These are phyloP conservation scores for Spea multiplicata DNA, from an alignment of 2,113 vertebrate species.

Conservation along the genomic window DNA sequence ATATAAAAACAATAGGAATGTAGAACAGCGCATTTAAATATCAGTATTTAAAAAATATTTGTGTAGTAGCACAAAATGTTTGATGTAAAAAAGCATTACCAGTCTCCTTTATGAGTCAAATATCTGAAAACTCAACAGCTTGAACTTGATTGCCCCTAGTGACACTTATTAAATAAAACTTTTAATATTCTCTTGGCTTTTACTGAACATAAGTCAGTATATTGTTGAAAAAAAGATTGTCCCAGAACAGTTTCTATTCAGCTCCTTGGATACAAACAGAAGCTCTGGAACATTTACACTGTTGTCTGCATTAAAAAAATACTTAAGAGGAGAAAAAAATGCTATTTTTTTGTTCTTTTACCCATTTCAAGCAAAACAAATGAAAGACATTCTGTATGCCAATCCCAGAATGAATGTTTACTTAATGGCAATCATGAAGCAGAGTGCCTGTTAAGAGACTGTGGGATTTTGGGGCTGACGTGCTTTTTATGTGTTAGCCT, in stretches of 20 bases:
- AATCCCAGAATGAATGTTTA: conserved; percentile 51
- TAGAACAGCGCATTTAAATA: too few relatives aligned
- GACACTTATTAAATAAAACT: not conserved
- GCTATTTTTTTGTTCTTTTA: not conserved
- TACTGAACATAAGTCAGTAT: not conserved
- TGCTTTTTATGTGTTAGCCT: conserved; percentile 52
- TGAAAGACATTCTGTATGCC: conserved; percentile 46
- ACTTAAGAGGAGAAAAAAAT: conserved; percentile 31
- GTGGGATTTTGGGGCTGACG: conserved; percentile 52
- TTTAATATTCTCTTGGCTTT: too few relatives aligned
- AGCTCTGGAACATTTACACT: not conserved
- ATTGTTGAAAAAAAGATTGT: not conserved
- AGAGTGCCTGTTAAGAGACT: conserved; percentile 57
- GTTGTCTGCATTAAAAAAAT: not conserved
- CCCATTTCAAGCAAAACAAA: conserved; percentile 52
- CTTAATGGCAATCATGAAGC: conserved; percentile 39
- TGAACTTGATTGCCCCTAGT: not conserved
- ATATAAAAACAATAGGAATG: too few relatives aligned
- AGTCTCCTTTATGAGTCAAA: too few relatives aligned
- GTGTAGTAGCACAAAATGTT: too few relatives aligned
- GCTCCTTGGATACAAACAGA: not conserved
- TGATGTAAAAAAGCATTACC: too few relatives aligned
- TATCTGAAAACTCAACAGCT: not conserved
- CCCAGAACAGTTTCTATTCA: not conserved
- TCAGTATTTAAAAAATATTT: too few relatives aligned